Evolutionary conservation across 2,113 vertebrate genomes (phyloP).

Genomic region (Octodon degus): DNA sequence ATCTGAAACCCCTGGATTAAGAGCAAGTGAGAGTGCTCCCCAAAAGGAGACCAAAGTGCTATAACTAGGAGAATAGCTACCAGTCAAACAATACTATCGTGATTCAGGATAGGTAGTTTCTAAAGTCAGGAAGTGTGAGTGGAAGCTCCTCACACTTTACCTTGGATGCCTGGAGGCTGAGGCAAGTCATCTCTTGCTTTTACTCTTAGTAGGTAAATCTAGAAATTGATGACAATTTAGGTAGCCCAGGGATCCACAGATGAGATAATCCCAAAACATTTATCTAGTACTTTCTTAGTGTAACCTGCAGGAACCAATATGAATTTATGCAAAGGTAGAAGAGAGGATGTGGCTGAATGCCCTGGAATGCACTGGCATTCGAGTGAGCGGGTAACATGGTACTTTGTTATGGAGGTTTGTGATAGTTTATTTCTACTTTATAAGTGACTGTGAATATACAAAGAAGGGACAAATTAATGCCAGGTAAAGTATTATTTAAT

Average conservation of each 20-base stretch:
- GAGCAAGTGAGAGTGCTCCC: not conserved
- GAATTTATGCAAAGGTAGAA: not conserved
- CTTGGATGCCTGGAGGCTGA: not conserved
- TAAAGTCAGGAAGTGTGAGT: not conserved
- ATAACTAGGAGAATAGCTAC: not conserved
- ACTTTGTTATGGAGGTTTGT: not conserved
- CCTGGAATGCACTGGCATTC: not conserved
- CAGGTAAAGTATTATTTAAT: not conserved
- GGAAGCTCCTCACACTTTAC: not conserved
- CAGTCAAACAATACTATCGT: not conserved
- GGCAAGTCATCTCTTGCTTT: too few relatives aligned
- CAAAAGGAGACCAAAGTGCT: not conserved
- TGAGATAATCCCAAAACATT: not conserved
- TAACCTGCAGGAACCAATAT: not conserved
- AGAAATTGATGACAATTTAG: not conserved
- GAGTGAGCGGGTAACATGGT: not conserved
- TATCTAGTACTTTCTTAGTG: not conserved
- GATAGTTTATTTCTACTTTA: not conserved
- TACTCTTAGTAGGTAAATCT: conserved; percentile 3
- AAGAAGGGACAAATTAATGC: not conserved
- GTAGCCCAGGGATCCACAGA: not conserved
- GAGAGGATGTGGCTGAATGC: not conserved
- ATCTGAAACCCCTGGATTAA: not conserved
- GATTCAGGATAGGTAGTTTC: not conserved
- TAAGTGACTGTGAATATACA: not conserved